Conservation (phyloP, 1,140 invertebrate species). For the Papilio polytes region DNA sequence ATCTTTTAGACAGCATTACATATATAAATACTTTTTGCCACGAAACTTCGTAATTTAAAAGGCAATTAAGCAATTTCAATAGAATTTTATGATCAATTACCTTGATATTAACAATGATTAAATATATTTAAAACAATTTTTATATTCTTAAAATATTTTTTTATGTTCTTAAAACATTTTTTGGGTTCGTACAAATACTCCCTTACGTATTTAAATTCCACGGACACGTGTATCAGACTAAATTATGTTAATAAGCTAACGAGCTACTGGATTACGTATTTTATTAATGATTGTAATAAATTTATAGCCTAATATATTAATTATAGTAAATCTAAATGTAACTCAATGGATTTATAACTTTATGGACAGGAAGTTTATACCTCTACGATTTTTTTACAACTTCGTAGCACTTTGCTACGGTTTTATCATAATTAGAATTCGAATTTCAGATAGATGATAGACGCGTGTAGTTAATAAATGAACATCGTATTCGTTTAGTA, state of each 20-base stretch:
- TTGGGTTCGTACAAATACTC: background rate
- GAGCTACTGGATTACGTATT: conserved; percentile 15
- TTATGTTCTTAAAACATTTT: too few species aligned
- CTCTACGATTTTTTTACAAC: conserved; percentile 28
- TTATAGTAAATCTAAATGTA: conserved; percentile 15
- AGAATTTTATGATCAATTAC: too few species aligned
- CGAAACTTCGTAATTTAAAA: background rate
- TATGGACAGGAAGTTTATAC: background rate
- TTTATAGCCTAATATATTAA: conserved; percentile 21
- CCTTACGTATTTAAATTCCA: background rate
- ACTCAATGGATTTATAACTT: conserved; percentile 6
- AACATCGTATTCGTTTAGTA: background rate
- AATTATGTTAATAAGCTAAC: background rate
- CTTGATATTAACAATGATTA: too few species aligned
- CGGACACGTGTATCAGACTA: background rate
- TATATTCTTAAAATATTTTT: too few species aligned
- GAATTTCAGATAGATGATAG: background rate
- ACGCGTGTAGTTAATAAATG: background rate
- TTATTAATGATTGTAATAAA: conserved; percentile 23
- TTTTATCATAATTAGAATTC: background rate
- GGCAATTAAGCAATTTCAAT: too few species aligned
- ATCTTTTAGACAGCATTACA: background rate
- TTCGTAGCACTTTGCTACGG: conserved; percentile 15
- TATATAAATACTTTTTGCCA: background rate
- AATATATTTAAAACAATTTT: too few species aligned